Evolutionary conservation across 2,797 vertebrate species (phyloP), one percentile per base, ranked within the genome.

Genomic region (Gymnoscopelus braueri): DNA sequence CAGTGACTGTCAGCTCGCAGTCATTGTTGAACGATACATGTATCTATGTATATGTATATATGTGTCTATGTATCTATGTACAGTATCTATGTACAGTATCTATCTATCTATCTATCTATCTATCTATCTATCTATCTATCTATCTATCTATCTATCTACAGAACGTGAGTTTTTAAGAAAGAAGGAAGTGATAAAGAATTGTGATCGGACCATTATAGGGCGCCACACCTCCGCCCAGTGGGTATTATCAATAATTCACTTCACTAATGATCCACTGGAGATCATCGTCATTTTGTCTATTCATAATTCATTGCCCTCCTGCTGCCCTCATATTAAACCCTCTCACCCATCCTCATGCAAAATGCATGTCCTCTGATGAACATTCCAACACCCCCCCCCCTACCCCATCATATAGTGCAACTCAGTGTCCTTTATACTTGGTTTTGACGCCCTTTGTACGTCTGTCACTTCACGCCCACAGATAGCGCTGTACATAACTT

Each of bases 331-430:
- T 67, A 51, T 65, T 24, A 24, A 19, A 66, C 35, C 61, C 65
- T 63, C 78, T 52, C n/a, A 15, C 54, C 63, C 53, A 55, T 32
- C 60, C 75, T 88, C 85, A 88, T 90, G 52, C 67, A 87, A 88
- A 84, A 90, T 91, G 60, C 69, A 90, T 76, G 60, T 10, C 2
- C 24, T 76, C 50, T 88, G 77, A 91, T 87, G 80, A 83, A 85
- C 69, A 70, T 47, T 54, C 54, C 62, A 7, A 54, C 57, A 3
- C 29, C 29, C 39, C 56, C 5, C 60, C 3, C 51, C 54, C 70
- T 71, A 48, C 24, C 56, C 19, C 61, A 8, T 71, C 61, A 71
- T 71, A 23, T 24, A 0, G 44, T 57, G 59, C 24, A 61, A 35
- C 55, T 72, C 35, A 5, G 69, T 50, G 15, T 65, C 53, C 32